Evolutionary conservation across 1,140 invertebrate species (phyloP), one percentile per base, ranked within the genome.

Genomic region (Drosophila takahashii): DNA sequence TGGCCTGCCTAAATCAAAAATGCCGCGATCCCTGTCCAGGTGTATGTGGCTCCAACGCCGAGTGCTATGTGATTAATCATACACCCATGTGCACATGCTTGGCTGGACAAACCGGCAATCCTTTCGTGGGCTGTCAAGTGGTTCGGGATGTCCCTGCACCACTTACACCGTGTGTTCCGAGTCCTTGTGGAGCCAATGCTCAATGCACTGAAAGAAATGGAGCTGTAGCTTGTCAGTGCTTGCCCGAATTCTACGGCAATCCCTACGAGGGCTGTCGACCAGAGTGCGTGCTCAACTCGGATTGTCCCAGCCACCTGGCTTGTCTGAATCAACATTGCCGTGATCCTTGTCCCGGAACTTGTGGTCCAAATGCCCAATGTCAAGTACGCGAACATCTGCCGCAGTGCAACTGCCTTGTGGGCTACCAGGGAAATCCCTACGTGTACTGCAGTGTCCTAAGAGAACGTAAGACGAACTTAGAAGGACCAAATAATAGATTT

Each of bases 331-430:
- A 94, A 47, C 96, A 95, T 92, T 97, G 96, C 78, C 93, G 93
- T 79, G 94, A 97, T 93, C 96, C 96, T 41, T 97, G 96, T 83
- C 94, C 94, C 0, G 95, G 95, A 18, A 94, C 94, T n/a, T 97
- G 96, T 89, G 96, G 95, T 41, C 92, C 93, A 22, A 96, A 96
- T 84, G 96, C 95, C 2, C 93, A 95, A 61, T 97, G 96, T 80
- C 93, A 94, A 87, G 95, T 96, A 7, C 92, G 96, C 0, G 96
- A 96, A 83, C 96, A 97, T 91, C 92, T 95, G 37, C 95, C 96
- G 16, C 94, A 94, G 1, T 97, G 96, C 81, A 93, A 92, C 71
- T 97, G 96, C 90, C 92, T 94, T 3, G 86, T 92, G 27, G 95
- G 94, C 57, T 95, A 94, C 76, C 94, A 94, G 56, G 96, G 96